These are phyloP conservation scores for Anas georgica DNA, from an alignment of 2,797 vertebrate genomes.

Conservation along the genomic window DNA sequence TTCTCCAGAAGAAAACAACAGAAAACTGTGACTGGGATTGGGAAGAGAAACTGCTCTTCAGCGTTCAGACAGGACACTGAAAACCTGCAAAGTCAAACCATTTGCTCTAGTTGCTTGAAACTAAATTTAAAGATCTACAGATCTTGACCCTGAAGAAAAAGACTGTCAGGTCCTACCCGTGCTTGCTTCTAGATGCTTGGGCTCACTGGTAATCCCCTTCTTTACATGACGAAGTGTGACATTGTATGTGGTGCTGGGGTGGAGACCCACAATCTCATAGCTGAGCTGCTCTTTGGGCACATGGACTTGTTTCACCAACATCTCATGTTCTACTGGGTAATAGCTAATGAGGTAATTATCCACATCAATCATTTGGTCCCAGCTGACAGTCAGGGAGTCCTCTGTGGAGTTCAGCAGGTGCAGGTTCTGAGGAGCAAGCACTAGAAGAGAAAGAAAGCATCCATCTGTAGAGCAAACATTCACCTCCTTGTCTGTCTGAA, in stretches of 20 bases:
- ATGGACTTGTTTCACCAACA: slow-evolving; percentile 69
- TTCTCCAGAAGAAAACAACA: neutral
- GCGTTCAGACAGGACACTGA: neutral
- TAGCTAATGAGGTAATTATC: slow-evolving; percentile 87
- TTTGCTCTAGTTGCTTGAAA: neutral
- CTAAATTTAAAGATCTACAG: neutral
- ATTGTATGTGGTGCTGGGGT: slow-evolving; percentile 82
- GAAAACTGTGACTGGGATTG: neutral
- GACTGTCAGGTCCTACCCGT: slow-evolving; percentile 79
- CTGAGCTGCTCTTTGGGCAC: slow-evolving; percentile 82
- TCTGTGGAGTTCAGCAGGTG: slow-evolving; percentile 82
- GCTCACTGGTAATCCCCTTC: slow-evolving; percentile 79
- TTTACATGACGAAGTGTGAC: slow-evolving; percentile 82
- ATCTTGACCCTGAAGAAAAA: neutral
- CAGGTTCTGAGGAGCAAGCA: slow-evolving; percentile 81
- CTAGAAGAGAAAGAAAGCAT: slow-evolving; percentile 62
- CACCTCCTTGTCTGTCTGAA: neutral
- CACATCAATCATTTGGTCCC: slow-evolving; percentile 80
- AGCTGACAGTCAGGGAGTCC: slow-evolving; percentile 84
- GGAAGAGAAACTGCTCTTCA: neutral
- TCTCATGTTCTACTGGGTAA: slow-evolving; percentile 77
- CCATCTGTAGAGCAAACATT: neutral
- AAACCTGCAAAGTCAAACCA: neutral
- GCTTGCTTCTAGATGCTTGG: slow-evolving; percentile 80
- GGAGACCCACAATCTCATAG: slow-evolving; percentile 81